These are phyloP conservation scores for Tapera naevia DNA, from an alignment of 2,797 vertebrate species.

Conservation along the genomic window DNA sequence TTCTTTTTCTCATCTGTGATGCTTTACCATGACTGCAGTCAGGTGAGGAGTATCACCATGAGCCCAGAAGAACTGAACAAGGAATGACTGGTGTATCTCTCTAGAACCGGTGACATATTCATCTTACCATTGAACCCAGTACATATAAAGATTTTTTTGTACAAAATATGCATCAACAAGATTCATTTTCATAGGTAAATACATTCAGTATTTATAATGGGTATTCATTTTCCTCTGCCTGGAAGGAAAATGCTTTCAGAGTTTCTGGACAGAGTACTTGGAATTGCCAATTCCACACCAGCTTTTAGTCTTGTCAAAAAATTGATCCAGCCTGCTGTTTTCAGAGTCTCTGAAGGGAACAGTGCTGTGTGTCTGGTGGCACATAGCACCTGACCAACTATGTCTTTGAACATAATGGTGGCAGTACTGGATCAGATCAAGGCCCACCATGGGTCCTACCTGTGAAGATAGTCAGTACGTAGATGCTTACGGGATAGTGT, in stretches of 20 bases:
- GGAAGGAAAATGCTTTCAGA: background rate
- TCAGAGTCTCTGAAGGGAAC: background rate
- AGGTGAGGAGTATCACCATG: background rate
- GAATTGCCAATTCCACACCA: background rate
- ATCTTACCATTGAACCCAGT: background rate
- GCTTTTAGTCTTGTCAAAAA: background rate
- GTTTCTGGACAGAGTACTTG: background rate
- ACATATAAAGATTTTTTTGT: background rate
- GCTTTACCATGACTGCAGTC: background rate
- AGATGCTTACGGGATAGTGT: rapidly evolving
- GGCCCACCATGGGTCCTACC: background rate
- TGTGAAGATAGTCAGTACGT: rapidly evolving
- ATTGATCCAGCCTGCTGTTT: background rate
- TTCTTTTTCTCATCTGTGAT: background rate
- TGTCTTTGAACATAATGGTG: background rate
- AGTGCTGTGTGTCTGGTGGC: background rate
- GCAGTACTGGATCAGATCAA: background rate
- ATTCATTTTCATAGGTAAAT: background rate
- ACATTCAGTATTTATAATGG: background rate
- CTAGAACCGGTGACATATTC: background rate
- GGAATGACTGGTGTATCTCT: background rate
- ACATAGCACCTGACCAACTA: background rate
- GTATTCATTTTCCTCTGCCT: background rate
- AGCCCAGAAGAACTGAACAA: background rate
- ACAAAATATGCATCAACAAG: background rate